A percentile compares a stretch with the other conserved stretches of the same genome.
These are phyloP conservation scores for Drosophila sp. DNA, from an alignment of 1,140 invertebrate genomes.

Conservation along the genomic window DNA sequence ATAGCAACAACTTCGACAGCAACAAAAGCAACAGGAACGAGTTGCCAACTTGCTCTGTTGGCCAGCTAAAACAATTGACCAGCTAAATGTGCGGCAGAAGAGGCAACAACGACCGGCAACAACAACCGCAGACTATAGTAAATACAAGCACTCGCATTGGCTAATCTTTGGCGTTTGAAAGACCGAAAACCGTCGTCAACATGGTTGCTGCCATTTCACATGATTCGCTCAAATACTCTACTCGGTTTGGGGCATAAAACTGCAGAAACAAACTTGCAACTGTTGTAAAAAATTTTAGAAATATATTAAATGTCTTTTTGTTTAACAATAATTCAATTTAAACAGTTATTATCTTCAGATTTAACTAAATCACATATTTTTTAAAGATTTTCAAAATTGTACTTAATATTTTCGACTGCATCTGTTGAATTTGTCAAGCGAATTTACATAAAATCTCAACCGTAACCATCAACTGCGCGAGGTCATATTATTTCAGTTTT, in stretches of 20 bases:
- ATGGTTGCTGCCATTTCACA: constrained; percentile 21
- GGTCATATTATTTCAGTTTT: constrained; percentile 16
- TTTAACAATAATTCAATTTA: no score
- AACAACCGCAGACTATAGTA: constrained; percentile 13
- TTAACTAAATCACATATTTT: background rate
- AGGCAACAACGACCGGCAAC: constrained; percentile 34
- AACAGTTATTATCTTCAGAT: no score
- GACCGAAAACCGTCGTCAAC: constrained; percentile 63
- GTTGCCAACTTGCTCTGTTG: constrained; percentile 39
- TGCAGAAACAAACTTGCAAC: background rate
- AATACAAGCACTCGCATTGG: constrained; percentile 58
- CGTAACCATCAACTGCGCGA: constrained; percentile 17
- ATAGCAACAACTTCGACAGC: constrained; percentile 32
- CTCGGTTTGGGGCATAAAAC: background rate
- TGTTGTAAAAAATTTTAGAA: background rate
- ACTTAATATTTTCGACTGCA: constrained; percentile 5
- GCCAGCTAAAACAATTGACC: constrained; percentile 45
- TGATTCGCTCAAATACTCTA: constrained; percentile 10
- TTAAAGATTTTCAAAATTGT: constrained; percentile 2
- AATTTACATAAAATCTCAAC: constrained; percentile 20
- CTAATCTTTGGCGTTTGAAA: constrained; percentile 67
- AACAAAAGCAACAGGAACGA: constrained; percentile 40
- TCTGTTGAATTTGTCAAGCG: constrained; percentile 10
- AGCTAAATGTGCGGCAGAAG: constrained; percentile 63
- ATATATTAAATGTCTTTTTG: no score